These are phyloP conservation scores for Drosophila diplacantha DNA, from an alignment of 2,888 invertebrate species.

Conservation along the genomic window DNA sequence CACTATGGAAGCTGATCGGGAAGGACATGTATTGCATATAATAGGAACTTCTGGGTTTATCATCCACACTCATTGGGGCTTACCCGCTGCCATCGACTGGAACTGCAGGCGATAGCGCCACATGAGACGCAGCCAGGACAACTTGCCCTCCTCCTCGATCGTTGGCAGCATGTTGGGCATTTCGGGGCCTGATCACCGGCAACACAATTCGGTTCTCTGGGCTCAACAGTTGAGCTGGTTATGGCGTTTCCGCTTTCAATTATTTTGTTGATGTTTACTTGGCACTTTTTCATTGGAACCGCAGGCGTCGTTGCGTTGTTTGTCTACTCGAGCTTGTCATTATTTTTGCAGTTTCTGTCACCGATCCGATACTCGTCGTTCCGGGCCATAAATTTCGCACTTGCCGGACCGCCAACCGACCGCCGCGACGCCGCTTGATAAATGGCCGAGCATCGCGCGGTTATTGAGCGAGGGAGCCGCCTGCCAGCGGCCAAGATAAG, in stretches of 20 bases:
- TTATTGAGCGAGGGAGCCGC: conserved; percentile 21
- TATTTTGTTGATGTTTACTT: conserved; percentile 33
- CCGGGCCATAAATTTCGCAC: conserved; percentile 23
- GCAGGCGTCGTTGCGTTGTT: conserved; percentile 11
- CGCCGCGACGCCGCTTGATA: conserved; percentile 25
- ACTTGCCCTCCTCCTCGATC: conserved; percentile 65
- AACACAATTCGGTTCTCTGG: conserved; percentile 7
- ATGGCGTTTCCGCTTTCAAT: conserved; percentile 25
- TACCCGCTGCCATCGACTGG: conserved; percentile 70
- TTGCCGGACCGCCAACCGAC: conserved; percentile 29
- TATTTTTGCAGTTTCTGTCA: conserved; percentile 42
- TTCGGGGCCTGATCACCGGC: neutral
- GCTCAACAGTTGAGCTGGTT: conserved; percentile 10
- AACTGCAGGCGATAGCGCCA: conserved; percentile 72
- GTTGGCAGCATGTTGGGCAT: conserved; percentile 64
- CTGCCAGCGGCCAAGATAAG: conserved; percentile 21
- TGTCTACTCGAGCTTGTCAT: conserved; percentile 47
- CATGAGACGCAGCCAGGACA: conserved; percentile 60
- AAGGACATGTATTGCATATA: neutral
- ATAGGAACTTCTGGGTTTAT: neutral
- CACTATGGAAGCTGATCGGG: conserved; percentile 60
- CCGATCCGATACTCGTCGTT: conserved; percentile 3
- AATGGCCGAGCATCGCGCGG: conserved; percentile 34
- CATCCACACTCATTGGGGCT: neutral
- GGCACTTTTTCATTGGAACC: conserved; percentile 35